Percentiles rank a stretch among this genome's conserved stretches.
phyloP scores from a whole-genome alignment of 2,113 vertebrate species.

The Sorex fumeus region DNA sequence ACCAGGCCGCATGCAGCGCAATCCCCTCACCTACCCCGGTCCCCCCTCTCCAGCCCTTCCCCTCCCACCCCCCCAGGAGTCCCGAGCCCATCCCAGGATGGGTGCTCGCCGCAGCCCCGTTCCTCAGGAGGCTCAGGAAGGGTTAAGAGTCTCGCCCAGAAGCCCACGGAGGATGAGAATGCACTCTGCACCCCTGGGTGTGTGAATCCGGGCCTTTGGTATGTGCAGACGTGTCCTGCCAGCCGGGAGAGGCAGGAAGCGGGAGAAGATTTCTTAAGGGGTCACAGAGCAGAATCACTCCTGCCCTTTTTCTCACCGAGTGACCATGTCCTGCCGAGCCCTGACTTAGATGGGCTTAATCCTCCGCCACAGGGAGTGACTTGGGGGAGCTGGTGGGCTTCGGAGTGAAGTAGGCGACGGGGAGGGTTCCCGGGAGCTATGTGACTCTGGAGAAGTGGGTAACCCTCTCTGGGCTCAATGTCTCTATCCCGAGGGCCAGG shows the following conservation, averaged over 20 bases:
- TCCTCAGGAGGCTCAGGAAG: constrained; percentile 29
- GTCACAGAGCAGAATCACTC: background rate
- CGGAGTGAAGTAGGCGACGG: background rate
- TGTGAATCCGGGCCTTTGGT: constrained; percentile 57
- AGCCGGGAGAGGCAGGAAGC: constrained; percentile 70
- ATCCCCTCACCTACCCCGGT: too few species aligned
- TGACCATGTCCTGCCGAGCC: background rate
- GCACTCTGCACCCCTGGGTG: constrained; percentile 43
- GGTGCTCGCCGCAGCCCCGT: background rate
- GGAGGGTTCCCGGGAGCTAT: background rate
- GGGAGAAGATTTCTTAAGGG: constrained; percentile 25
- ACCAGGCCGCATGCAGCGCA: too few species aligned
- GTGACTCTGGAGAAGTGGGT: background rate
- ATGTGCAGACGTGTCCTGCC: constrained; percentile 61
- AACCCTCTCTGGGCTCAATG: constrained; percentile 1
- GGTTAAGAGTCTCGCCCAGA: constrained; percentile 5
- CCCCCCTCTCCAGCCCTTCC: too few species aligned
- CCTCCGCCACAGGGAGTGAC: background rate
- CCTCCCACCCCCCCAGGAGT: background rate
- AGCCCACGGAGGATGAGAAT: background rate
- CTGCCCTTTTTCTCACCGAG: constrained; percentile 28
- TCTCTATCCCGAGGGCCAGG: background rate
- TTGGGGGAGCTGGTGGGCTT: background rate
- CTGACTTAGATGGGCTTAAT: too few species aligned
- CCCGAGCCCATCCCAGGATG: fast-evolving